These are phyloP conservation scores for Rynchops niger DNA, from an alignment of 2,113 vertebrate genomes.

Conservation along the genomic window DNA sequence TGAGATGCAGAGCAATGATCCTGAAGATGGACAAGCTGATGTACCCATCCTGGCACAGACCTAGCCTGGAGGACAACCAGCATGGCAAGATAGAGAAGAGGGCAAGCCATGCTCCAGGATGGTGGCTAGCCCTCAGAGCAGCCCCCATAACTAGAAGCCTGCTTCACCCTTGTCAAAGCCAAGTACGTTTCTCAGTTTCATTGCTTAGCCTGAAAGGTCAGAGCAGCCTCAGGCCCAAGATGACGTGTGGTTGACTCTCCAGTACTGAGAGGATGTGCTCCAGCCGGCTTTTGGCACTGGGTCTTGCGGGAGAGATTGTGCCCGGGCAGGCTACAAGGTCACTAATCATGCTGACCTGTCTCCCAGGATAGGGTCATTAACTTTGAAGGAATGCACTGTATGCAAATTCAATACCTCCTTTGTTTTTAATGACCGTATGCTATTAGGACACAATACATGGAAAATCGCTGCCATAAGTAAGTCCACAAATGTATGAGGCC, in stretches of 20 bases:
- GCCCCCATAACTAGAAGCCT: not conserved
- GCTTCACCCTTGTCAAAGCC: not conserved
- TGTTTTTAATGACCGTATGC: not conserved
- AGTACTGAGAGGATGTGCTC: fast-evolving
- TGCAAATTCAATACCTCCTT: not conserved
- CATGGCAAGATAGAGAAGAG: not conserved
- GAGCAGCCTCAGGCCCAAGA: not conserved
- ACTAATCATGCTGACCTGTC: not conserved
- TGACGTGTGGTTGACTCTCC: fast-evolving
- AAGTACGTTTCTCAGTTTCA: not conserved
- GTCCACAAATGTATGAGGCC: not conserved
- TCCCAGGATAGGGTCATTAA: not conserved
- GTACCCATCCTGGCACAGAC: not conserved
- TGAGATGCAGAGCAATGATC: not conserved
- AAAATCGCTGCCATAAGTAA: not conserved
- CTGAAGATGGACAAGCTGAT: not conserved
- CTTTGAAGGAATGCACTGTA: not conserved
- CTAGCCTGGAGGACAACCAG: not conserved
- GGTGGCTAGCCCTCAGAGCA: not conserved
- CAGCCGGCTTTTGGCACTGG: fast-evolving
- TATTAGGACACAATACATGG: not conserved
- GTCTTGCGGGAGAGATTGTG: not conserved
- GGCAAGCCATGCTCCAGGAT: fast-evolving
- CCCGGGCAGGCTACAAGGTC: not conserved
- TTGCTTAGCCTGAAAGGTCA: not conserved